These are phyloP conservation scores for Fratercula arctica DNA, from an alignment of 2,797 vertebrate genomes.

Conservation along the genomic window DNA sequence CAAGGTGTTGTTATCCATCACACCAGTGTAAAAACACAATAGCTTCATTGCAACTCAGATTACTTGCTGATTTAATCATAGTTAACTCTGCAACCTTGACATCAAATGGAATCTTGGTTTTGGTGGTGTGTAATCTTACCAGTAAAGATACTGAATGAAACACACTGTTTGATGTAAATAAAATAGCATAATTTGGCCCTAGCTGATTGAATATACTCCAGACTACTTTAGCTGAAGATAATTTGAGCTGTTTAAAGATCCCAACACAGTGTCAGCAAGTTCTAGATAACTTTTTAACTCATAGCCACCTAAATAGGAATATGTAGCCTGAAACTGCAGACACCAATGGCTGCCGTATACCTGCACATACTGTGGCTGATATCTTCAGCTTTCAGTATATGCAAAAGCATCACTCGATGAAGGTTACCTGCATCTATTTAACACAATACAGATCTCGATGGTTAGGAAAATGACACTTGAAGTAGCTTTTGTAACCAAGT, in stretches of 20 bases:
- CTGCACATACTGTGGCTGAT: neutral
- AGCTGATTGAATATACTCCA: neutral
- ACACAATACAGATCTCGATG: neutral
- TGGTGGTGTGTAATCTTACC: neutral
- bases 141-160: neutral
- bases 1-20: neutral
- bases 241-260: neutral
- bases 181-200: neutral
- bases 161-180: neutral
- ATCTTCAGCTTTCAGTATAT: neutral
- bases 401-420: neutral
- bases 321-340: neutral
- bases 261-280: neutral
- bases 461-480: slow-evolving; percentile 37
- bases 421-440: slow-evolving; percentile 36
- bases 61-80: neutral
- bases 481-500: slow-evolving; percentile 33
- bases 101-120: neutral
- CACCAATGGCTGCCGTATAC: neutral
- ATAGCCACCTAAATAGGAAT: neutral
- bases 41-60: neutral
- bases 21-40: neutral
- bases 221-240: neutral
- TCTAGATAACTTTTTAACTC: neutral
- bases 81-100: neutral